Evolutionary conservation across 1,140 invertebrate genomes (phyloP).

Genomic region (Calephelis virginiensis): DNA sequence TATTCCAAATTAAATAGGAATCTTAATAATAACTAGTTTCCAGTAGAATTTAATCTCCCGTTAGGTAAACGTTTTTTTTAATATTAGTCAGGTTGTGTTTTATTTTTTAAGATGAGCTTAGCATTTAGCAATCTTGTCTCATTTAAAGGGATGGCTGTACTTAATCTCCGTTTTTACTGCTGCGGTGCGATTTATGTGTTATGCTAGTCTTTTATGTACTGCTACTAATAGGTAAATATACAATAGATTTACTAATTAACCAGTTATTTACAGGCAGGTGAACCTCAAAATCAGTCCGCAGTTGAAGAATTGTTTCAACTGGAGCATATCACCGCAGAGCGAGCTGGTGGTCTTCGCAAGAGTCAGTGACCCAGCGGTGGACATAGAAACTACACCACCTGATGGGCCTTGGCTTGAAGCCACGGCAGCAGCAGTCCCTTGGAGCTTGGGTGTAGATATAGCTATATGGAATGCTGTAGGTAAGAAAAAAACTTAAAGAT

Average conservation of each 20-base stretch:
- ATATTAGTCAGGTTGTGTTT: no score
- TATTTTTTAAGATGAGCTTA: no score
- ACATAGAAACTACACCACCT: slow-evolving; percentile 66
- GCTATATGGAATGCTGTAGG: slow-evolving; percentile 74
- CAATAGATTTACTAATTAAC: background rate
- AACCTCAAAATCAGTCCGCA: slow-evolving; percentile 67
- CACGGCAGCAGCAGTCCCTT: slow-evolving; percentile 61
- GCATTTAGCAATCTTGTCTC: no score
- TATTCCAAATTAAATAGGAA: no score
- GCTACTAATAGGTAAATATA: background rate
- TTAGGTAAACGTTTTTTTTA: no score
- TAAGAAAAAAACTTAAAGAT: slow-evolving; percentile 28
- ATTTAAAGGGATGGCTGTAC: no score
- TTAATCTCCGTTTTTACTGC: no score
- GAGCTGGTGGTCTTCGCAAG: slow-evolving; percentile 70
- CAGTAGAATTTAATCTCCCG: no score
- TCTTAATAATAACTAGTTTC: no score
- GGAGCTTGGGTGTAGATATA: slow-evolving; percentile 69
- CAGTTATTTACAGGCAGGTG: slow-evolving; percentile 59
- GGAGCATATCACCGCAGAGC: slow-evolving; percentile 65
- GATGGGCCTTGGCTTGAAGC: slow-evolving; percentile 69
- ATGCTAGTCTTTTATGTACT: no score
- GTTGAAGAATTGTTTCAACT: slow-evolving; percentile 65
- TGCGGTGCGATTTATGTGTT: no score
- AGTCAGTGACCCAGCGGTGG: slow-evolving; percentile 63